A percentile compares a stretch with the other conserved stretches of the same genome.
Evolutionary conservation across 2,113 vertebrate genomes (phyloP).

Genomic region (Rhizomys pruinosus): DNA sequence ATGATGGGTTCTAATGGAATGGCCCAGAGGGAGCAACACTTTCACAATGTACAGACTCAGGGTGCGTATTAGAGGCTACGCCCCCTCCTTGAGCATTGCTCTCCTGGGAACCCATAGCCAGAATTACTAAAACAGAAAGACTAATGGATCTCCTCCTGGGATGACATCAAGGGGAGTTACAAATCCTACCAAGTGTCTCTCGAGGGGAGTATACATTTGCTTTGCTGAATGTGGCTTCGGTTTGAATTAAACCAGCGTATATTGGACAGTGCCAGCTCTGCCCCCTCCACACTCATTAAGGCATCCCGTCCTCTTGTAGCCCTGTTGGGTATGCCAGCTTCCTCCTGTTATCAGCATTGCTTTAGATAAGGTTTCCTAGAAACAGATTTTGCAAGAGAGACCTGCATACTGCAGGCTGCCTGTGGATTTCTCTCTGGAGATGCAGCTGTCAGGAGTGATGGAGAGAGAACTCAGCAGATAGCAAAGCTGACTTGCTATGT

Average conservation of each 20-base stretch:
- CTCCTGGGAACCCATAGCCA: constrained; percentile 47
- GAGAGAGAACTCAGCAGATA: fast-evolving
- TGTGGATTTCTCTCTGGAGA: background rate
- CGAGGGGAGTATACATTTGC: background rate
- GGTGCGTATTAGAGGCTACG: constrained; percentile 60
- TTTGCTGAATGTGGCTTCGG: background rate
- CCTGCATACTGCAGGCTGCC: background rate
- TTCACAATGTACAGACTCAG: constrained; percentile 71
- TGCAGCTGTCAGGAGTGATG: background rate
- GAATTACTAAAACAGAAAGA: constrained; percentile 66
- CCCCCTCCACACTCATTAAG: background rate
- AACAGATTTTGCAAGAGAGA: background rate
- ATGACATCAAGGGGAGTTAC: constrained; percentile 72
- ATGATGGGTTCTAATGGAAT: constrained; percentile 81
- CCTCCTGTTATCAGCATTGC: background rate
- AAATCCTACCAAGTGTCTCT: constrained; percentile 60
- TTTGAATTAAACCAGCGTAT: background rate
- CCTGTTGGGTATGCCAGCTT: background rate
- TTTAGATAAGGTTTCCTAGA: constrained; percentile 36
- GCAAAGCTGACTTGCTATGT: too few species aligned
- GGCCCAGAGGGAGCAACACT: constrained; percentile 76
- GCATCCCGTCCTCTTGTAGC: background rate
- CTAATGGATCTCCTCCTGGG: constrained; percentile 78
- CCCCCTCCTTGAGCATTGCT: constrained; percentile 56
- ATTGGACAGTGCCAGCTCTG: background rate